Conservation (phyloP, 1,140 invertebrate species). For the Papilio polytes region DNA sequence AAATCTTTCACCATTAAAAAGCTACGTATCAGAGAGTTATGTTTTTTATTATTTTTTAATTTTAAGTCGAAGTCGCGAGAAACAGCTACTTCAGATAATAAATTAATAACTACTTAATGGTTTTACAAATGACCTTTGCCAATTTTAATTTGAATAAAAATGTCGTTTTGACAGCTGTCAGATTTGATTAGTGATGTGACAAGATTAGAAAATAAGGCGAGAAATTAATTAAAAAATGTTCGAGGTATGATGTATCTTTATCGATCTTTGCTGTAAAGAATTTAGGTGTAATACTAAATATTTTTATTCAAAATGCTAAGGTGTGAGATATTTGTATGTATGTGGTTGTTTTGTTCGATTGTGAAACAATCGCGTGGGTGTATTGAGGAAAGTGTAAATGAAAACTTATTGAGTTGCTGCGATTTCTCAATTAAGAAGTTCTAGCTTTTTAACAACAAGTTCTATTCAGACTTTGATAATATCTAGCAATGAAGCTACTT, state of each 20-base stretch:
- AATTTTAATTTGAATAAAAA: neutral
- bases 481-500: neutral
- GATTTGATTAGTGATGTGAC: neutral
- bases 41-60: too few relatives aligned
- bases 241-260: neutral
- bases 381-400: slow-evolving; percentile 20
- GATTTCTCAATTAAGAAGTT: slow-evolving; percentile 11
- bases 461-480: slow-evolving; percentile 1
- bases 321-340: neutral
- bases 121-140: neutral
- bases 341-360: neutral
- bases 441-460: neutral
- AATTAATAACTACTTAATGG: neutral
- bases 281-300: neutral
- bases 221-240: neutral
- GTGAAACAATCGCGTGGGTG: neutral
- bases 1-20: too few relatives aligned
- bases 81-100: too few relatives aligned
- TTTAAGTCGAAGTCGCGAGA: too few relatives aligned
- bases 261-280: neutral
- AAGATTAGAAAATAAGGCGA: neutral
- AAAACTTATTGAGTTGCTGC: neutral
- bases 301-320: neutral
- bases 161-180: neutral
- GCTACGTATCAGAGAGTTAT: too few relatives aligned